A percentile compares a stretch with the other conserved stretches of the same genome.
Evolutionary conservation across 2,113 vertebrate species (phyloP).

Genomic region (Cairina moschata): DNA sequence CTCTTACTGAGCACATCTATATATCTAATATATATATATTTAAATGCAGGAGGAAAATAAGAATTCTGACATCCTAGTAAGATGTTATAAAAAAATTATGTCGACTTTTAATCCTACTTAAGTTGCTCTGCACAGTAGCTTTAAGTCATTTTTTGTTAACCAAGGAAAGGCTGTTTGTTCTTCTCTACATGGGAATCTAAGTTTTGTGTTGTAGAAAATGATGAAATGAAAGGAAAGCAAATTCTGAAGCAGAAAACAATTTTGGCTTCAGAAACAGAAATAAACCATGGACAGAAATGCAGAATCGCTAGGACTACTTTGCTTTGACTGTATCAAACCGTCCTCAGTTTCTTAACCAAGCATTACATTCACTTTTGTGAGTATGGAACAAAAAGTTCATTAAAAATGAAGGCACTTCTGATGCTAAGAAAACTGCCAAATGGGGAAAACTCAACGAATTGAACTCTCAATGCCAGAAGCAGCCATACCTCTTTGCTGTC

Average conservation of each 20-base stretch:
- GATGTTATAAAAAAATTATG: background rate
- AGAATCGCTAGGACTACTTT: background rate
- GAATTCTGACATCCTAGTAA: background rate
- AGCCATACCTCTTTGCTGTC: background rate
- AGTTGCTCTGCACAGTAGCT: background rate
- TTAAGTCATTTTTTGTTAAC: background rate
- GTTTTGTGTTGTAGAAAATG: background rate
- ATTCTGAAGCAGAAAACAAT: background rate
- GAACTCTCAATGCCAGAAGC: background rate
- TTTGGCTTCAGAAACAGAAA: background rate
- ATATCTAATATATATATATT: background rate
- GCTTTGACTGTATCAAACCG: background rate
- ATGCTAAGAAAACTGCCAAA: background rate
- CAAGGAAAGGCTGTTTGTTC: background rate
- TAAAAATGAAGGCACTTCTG: background rate
- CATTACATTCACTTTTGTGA: accelerated
- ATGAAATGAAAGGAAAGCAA: too few species aligned
- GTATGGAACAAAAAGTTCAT: background rate
- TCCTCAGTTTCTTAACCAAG: background rate
- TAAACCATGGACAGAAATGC: background rate
- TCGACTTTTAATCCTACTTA: background rate
- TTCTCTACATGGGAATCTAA: background rate
- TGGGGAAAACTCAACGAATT: background rate
- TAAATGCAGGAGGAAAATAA: background rate
- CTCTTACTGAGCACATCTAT: background rate